Evolutionary conservation across 2,113 vertebrate species (phyloP), one percentile per base, ranked within the genome.

Genomic region (Perca fluviatilis): DNA sequence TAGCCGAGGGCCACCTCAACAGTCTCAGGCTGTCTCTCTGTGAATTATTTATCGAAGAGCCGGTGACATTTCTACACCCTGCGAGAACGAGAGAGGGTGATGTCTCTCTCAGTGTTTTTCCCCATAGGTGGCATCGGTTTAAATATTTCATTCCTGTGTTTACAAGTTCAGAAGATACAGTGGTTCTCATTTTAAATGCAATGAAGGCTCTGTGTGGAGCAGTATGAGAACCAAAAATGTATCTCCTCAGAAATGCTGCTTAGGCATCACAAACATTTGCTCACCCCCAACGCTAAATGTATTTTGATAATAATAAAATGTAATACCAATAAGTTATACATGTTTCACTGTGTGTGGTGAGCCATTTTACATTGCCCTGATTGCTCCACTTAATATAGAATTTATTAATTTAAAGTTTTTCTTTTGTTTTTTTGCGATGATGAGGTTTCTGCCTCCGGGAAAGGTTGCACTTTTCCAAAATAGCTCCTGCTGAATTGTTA

Each of bases 11-110:
- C 87, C 82, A 70, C 79, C 82, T 83, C 86, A 69, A 82, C 85
- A 86, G 67, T 78, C 77, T 82, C 63, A 46, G 77, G 75, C 87
- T 89, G 86, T 91, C 89, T 86, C 23, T 75, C 84, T 83, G 91
- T 93, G 91, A 94, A 94, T 94, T 89, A 93, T 94, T 94, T 77
- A 94, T 87, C 43, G 21, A 83, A 77, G 71, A 87, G 82, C 73
- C 23, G 1, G 56, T 85, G 88, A 88, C 87, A 86, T 91, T 91
- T 88, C 75, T 68, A 73, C 74, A 57, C 77, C 63, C 67, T 62
- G 70, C 15, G 13, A 81, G 74, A 74, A 87, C 21, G 11, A 43
- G 62, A 69, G 49, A 67, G 75, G 49, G 61, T 56, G 63, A 88
- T 80, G 81, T 88, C 85, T 89, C 71, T 79, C 62, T 86, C 53